Conservation (phyloP, 1,140 invertebrate genomes). For the Drosophila ironensis region DNA sequence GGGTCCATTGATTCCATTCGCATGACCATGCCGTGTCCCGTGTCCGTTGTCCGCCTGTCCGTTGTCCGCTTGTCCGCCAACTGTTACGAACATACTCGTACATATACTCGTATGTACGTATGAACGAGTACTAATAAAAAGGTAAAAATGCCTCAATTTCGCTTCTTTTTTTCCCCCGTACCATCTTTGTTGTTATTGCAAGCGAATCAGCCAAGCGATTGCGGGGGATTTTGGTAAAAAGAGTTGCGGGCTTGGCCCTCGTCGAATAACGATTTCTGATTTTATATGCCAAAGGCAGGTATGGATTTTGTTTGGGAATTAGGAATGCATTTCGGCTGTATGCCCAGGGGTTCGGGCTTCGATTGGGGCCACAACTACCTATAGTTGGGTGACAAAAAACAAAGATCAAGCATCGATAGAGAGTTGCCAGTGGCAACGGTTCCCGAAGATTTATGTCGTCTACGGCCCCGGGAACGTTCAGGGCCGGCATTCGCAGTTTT, state of each 20-base stretch:
- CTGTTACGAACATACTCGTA: conserved; percentile 5
- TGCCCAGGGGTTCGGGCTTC: too few relatives aligned
- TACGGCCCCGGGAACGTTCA: conserved; percentile 13
- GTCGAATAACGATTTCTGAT: conserved; percentile 3
- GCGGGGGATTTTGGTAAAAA: conserved; percentile 7
- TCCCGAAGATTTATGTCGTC: conserved; percentile 63
- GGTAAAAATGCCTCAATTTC: conserved; percentile 57
- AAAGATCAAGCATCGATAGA: conserved; percentile 33
- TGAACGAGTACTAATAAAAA: conserved; percentile 52
- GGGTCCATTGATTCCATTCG: conserved; percentile 52
- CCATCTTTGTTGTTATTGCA: too few relatives aligned
- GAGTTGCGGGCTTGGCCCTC: background rate
- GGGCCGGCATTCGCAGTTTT: background rate
- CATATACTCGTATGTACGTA: too few relatives aligned
- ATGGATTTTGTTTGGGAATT: too few relatives aligned
- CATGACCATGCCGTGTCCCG: conserved; percentile 10
- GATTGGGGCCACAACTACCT: too few relatives aligned
- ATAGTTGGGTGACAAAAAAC: background rate
- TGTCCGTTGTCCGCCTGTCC: conserved; percentile 6
- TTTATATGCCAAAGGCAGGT: background rate
- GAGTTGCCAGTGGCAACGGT: conserved; percentile 25
- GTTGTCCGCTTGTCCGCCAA: background rate
- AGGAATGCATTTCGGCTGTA: too few relatives aligned
- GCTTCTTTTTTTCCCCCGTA: conserved; percentile 16
- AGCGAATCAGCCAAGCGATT: conserved; percentile 44